These are phyloP conservation scores for Scomberomorus guttatus DNA, from an alignment of 2,797 vertebrate genomes.

Conservation along the genomic window DNA sequence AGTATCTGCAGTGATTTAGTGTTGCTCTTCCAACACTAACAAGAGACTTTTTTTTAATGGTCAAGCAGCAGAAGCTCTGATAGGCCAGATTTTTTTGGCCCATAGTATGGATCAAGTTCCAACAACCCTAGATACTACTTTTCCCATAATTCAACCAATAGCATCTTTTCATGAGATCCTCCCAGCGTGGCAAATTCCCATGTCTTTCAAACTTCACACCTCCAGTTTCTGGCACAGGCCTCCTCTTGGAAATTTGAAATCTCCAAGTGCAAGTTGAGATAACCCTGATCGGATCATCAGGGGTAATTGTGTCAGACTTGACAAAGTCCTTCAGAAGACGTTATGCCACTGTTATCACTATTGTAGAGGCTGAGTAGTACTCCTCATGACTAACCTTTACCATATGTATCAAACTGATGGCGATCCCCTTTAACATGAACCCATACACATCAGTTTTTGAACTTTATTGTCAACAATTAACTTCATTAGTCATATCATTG, in stretches of 20 bases:
- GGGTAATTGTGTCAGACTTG: neutral
- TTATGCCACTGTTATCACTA: neutral
- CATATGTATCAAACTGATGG: neutral
- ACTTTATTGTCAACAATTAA: neutral
- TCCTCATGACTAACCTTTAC: slow-evolving; percentile 10
- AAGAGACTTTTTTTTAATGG: neutral
- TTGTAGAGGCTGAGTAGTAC: neutral
- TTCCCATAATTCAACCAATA: too few species aligned
- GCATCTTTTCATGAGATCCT: too few species aligned
- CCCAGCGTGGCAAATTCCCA: too few species aligned
- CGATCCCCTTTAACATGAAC: neutral
- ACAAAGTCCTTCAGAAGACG: neutral
- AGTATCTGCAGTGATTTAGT: neutral
- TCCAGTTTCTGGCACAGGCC: too few species aligned
- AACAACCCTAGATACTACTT: too few species aligned
- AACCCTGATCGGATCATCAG: neutral
- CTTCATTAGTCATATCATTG: neutral
- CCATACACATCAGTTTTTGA: neutral
- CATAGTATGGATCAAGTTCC: too few species aligned
- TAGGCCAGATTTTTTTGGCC: too few species aligned
- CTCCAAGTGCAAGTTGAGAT: slow-evolving; percentile 4
- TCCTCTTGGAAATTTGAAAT: neutral
- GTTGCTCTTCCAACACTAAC: neutral
- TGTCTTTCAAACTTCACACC: too few species aligned
- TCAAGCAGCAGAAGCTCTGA: too few species aligned